Conservation (phyloP, 2,888 invertebrate species). For the Blastobasis adustella region DNA sequence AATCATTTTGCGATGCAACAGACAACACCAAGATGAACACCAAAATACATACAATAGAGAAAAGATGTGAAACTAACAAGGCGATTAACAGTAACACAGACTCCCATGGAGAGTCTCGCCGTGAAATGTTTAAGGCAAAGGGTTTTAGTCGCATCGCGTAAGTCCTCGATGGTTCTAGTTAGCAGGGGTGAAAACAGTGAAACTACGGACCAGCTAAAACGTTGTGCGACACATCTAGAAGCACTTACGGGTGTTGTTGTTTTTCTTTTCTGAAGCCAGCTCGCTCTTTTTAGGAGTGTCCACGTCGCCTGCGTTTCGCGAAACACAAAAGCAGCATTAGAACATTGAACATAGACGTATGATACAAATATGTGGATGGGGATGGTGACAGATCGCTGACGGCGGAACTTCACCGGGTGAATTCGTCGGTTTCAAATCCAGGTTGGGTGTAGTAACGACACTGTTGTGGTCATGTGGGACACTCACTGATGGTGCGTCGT, state of each 20-base stretch:
- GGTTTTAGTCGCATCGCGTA: no score
- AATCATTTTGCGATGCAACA: no score
- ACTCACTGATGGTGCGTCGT: constrained; percentile 70
- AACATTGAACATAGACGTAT: constrained; percentile 49
- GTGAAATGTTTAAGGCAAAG: no score
- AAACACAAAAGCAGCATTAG: constrained; percentile 73
- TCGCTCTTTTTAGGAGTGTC: constrained; percentile 70
- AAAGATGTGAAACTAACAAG: no score
- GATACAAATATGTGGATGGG: constrained; percentile 17
- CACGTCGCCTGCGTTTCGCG: constrained; percentile 68
- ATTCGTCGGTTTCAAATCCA: no score
- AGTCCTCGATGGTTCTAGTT: no score
- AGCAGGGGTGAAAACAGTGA: constrained; percentile 8
- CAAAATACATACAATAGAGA: no score
- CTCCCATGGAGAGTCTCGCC: no score
- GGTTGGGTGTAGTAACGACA: neutral
- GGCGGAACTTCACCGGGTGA: no score
- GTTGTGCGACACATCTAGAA: constrained; percentile 50
- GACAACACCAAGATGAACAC: no score
- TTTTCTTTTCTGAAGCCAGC: constrained; percentile 68
- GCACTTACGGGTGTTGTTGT: constrained; percentile 69
- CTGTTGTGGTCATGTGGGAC: constrained; percentile 14
- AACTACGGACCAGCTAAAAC: constrained; percentile 15
- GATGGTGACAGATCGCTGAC: no score
- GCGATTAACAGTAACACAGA: no score